Evolutionary conservation across 2,888 invertebrate species (phyloP).

Genomic region (Aromia moschata): DNA sequence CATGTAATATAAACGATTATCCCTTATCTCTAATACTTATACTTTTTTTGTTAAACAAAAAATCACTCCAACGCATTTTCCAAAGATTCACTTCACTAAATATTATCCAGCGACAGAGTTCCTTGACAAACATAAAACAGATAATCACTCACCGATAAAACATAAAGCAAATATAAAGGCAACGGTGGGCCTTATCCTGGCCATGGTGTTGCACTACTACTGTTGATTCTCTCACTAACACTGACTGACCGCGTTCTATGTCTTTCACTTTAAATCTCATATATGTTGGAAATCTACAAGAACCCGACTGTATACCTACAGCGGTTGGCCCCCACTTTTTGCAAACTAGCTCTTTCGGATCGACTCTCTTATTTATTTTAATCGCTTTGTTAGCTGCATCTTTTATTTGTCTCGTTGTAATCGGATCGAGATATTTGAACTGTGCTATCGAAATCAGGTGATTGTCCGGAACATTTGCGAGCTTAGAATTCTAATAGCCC

Average conservation of each 20-base stretch:
- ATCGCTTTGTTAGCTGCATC: slow-evolving; percentile 12
- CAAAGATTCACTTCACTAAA: too few species aligned
- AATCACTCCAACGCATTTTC: too few species aligned
- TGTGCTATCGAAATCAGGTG: too few species aligned
- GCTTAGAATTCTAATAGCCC: too few species aligned
- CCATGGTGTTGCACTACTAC: slow-evolving; percentile 51
- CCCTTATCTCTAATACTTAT: too few species aligned
- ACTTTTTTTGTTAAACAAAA: too few species aligned
- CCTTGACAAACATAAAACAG: too few species aligned
- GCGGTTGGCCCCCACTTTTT: slow-evolving; percentile 31
- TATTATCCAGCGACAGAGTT: too few species aligned
- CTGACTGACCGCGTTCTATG: slow-evolving; percentile 51
- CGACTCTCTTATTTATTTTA: slow-evolving; percentile 19
- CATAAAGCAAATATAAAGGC: slow-evolving; percentile 22
- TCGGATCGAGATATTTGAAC: not conserved
- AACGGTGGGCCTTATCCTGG: slow-evolving; percentile 47
- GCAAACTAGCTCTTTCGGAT: slow-evolving; percentile 3
- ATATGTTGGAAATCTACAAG: slow-evolving; percentile 44
- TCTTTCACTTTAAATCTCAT: slow-evolving; percentile 59
- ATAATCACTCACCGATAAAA: slow-evolving; percentile 33
- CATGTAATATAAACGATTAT: too few species aligned
- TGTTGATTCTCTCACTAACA: slow-evolving; percentile 46
- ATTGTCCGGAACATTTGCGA: too few species aligned
- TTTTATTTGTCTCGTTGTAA: not conserved
- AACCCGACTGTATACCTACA: slow-evolving; percentile 36